Base-by-base conservation (phyloP, 2,888 invertebrate genomes). In the Hydriomena furcata region DNA sequence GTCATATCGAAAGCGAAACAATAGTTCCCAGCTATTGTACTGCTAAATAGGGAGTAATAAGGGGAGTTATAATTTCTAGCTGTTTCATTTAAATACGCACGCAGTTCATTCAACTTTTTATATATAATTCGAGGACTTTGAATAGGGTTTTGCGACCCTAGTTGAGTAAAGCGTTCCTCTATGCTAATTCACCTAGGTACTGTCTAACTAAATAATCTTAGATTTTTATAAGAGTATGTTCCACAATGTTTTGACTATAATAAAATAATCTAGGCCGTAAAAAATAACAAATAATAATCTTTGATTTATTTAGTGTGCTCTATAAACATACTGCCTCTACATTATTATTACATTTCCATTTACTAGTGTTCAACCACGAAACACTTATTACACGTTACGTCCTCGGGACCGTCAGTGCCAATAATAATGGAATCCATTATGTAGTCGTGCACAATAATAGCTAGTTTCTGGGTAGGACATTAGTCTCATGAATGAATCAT, bases 401-500 rank as follows among this genome's bases (percentile, higher is more conserved):
- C 45, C 34, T 36, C 23, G 51, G 40, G 20, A 38, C 45, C 40
- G 34, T 36, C 37, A 28, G 37, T 43, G 37, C 42, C 46, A 46
- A 52, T 52, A 46, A 52, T 52, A 52, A 47, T 52, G 41, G 49
- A 44, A 53, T 53, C 47, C 42, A 48, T 46, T 48, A 47, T 46
- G 38, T 48, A 42, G 37, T 45, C 51, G 45, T 47, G 48, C 42
- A 58, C 60, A 76, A 79, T 78, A 79, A 79, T 74, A 76, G 69
- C 72, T 79, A 79, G 78, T 81, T 79, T 75, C 75, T 73, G 76
- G 79, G 75, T 76, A 68, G 74, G 75, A 82, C 83, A 86, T 85
- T 84, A 83, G 84, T 77, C 86, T 88, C 86, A 88, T 87, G 88
- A 88, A 88, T 89, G 88, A 88, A 87, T 88, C 86, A 88, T 86